phyloP scores from a whole-genome alignment of 2,113 vertebrate genomes.

The Riparia riparia region DNA sequence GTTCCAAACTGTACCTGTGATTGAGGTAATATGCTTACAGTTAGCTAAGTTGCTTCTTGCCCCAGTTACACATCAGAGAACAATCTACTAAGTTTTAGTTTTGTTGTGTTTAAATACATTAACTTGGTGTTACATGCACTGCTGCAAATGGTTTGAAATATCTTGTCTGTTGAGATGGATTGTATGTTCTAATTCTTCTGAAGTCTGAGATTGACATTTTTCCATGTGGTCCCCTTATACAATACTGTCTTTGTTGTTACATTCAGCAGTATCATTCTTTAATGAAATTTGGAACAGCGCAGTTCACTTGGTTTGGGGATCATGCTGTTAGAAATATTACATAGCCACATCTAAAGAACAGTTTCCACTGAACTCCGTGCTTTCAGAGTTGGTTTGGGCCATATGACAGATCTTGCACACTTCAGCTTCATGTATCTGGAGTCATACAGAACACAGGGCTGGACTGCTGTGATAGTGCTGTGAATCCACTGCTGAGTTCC shows the following conservation, averaged over 20 bases:
- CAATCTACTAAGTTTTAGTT: background rate
- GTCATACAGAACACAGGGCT: background rate
- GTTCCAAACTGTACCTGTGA: background rate
- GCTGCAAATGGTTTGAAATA: background rate
- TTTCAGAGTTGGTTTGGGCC: background rate
- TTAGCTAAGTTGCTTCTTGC: background rate
- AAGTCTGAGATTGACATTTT: background rate
- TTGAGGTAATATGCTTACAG: background rate
- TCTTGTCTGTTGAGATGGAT: background rate
- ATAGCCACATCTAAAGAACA: slow-evolving; percentile 3
- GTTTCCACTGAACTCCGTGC: background rate
- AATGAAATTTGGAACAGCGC: background rate
- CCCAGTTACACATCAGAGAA: background rate
- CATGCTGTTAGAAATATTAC: slow-evolving; percentile 32
- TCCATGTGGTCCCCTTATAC: background rate
- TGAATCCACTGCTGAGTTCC: background rate
- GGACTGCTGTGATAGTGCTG: background rate
- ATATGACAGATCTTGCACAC: background rate
- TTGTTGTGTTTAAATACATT: background rate
- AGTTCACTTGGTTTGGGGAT: background rate
- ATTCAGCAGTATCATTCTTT: background rate
- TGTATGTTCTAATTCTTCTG: background rate
- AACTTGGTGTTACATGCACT: background rate
- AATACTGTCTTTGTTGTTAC: background rate
- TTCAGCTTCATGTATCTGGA: background rate